These are phyloP conservation scores for Homarus americanus DNA, from an alignment of 1,140 invertebrate species.

Conservation along the genomic window DNA sequence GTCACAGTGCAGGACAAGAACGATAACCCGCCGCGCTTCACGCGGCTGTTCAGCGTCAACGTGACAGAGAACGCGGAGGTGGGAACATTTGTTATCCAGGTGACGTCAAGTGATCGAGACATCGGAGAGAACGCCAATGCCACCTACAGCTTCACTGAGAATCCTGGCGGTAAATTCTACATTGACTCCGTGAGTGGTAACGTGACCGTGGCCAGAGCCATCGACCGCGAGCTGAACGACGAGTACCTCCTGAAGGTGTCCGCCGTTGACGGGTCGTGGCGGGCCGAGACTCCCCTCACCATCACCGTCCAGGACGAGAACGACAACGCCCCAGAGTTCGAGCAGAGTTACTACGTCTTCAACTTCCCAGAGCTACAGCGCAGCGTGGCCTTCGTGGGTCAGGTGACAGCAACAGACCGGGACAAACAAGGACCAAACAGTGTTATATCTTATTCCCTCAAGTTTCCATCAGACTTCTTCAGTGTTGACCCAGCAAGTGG, in stretches of 20 bases:
- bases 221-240: slow-evolving; percentile 93
- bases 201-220: slow-evolving; percentile 89
- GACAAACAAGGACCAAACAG: slow-evolving; percentile 97
- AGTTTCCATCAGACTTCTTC: slow-evolving; percentile 94
- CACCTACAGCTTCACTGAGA: slow-evolving; percentile 92
- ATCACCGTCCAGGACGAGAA: slow-evolving; percentile 97
- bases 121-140: slow-evolving; percentile 92
- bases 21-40: slow-evolving; percentile 96
- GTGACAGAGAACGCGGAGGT: slow-evolving; percentile 97
- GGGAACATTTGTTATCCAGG: slow-evolving; percentile 93
- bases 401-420: slow-evolving; percentile 91
- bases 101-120: slow-evolving; percentile 94
- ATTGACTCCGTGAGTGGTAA: slow-evolving; percentile 93
- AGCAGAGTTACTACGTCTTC: slow-evolving; percentile 91
- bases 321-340: slow-evolving; percentile 95
- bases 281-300: slow-evolving; percentile 90
- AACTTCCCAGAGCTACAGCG: slow-evolving; percentile 92
- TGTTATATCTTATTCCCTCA: slow-evolving; percentile 92
- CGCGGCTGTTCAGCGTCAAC: slow-evolving; percentile 93
- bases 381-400: slow-evolving; percentile 89
- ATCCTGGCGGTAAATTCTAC: slow-evolving; percentile 91
- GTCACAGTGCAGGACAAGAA: slow-evolving; percentile 94
- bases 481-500: slow-evolving; percentile 93
- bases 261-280: slow-evolving; percentile 93
- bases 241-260: slow-evolving; percentile 93